A percentile compares a stretch with the other conserved stretches of the same genome.
Conservation (phyloP, 2,888 invertebrate species). For the Cinara cedri region DNA sequence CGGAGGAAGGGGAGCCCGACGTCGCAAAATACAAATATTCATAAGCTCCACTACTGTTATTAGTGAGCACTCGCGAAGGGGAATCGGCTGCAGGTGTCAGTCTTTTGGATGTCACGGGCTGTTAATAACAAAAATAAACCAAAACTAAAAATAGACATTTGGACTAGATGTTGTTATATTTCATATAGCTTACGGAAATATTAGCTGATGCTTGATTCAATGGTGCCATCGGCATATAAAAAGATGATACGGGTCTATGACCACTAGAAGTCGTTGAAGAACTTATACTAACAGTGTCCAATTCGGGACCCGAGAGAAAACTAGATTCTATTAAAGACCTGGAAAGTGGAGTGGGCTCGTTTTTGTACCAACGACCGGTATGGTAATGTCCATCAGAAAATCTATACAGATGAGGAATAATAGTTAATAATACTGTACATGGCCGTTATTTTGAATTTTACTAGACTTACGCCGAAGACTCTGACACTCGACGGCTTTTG, state of each 20-base stretch:
- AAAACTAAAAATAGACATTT: neutral
- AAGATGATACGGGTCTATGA: constrained; percentile 46
- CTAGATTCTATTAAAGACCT: constrained; percentile 68
- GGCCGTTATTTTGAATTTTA: neutral
- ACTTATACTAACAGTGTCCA: constrained; percentile 70
- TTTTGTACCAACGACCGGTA: constrained; percentile 56
- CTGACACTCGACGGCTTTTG: constrained; percentile 60
- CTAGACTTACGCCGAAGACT: constrained; percentile 56
- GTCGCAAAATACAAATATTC: constrained; percentile 49
- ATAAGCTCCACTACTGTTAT: constrained; percentile 33
- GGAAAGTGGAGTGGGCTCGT: constrained; percentile 61
- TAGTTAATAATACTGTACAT: neutral
- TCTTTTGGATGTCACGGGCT: constrained; percentile 61
- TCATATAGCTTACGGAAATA: constrained; percentile 41
- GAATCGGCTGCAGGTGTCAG: constrained; percentile 47
- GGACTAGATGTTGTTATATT: neutral
- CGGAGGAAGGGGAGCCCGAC: constrained; percentile 44
- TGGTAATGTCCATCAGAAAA: constrained; percentile 55
- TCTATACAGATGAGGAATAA: neutral
- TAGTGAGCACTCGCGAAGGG: constrained; percentile 15
- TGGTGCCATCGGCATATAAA: constrained; percentile 42
- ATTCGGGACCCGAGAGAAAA: constrained; percentile 69
- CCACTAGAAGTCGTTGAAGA: constrained; percentile 68
- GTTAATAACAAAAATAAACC: constrained; percentile 58
- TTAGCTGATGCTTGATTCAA: constrained; percentile 27